phyloP scores from a whole-genome alignment of 1,140 invertebrate species.

The Cotesia vestalis region DNA sequence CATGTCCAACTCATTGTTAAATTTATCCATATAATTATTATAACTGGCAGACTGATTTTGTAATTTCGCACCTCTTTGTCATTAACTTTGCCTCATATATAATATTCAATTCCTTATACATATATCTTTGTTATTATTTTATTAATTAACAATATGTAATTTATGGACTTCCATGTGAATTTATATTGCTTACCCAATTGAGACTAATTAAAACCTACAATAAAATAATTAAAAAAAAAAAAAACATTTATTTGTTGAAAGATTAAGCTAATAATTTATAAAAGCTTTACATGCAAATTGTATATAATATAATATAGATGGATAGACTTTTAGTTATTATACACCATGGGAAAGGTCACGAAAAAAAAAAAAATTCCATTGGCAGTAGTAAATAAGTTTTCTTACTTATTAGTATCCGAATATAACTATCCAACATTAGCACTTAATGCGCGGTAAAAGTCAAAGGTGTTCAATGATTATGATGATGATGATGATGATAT shows the following conservation, averaged over 20 bases:
- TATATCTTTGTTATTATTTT: no score
- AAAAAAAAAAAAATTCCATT: constrained; percentile 50
- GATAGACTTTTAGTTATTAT: neutral
- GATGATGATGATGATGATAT: neutral
- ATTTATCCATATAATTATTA: neutral
- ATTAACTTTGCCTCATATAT: no score
- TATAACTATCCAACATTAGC: neutral
- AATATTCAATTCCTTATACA: no score
- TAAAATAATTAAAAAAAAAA: neutral
- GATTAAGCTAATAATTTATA: no score
- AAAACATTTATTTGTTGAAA: constrained; percentile 1
- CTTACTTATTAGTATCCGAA: neutral
- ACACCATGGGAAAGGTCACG: constrained; percentile 55
- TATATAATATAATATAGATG: neutral
- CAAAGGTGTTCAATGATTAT: constrained; percentile 1
- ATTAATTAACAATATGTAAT: no score
- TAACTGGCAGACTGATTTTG: neutral
- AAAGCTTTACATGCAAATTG: neutral
- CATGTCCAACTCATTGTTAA: neutral
- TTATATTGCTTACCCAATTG: no score
- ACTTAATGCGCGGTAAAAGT: constrained; percentile 7
- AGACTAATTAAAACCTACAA: no score
- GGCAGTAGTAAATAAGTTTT: constrained; percentile 25
- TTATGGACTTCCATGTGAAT: no score
- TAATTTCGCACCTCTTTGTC: no score